Conservation (phyloP, 2,888 invertebrate genomes). For the Mongoloraphidia duomilia region DNA sequence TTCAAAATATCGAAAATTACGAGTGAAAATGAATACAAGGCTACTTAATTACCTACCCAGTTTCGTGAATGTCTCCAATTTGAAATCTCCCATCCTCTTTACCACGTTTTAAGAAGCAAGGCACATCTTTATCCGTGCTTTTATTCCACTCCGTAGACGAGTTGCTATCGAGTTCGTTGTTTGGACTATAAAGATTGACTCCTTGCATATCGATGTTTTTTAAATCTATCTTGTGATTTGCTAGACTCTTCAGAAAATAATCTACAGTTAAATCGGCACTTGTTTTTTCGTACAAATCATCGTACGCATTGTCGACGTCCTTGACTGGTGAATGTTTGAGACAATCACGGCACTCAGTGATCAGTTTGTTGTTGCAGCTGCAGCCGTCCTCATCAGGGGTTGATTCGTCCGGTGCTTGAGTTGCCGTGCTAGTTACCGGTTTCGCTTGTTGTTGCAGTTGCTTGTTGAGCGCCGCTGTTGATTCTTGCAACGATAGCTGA, state of each 20-base stretch:
- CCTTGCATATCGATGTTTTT: slow-evolving; percentile 25
- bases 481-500: slow-evolving; percentile 35
- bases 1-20: slow-evolving; percentile 7
- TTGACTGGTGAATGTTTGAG: background rate
- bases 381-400: background rate
- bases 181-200: slow-evolving; percentile 21
- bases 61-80: slow-evolving; percentile 37
- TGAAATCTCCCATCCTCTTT: slow-evolving; percentile 37
- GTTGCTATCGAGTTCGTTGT: slow-evolving; percentile 17
- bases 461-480: slow-evolving; percentile 20
- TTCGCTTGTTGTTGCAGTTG: slow-evolving; percentile 15
- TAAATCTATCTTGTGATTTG: slow-evolving; percentile 30
- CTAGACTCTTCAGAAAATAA: slow-evolving; percentile 35
- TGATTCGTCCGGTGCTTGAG: slow-evolving; percentile 6
- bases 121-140: slow-evolving; percentile 20
- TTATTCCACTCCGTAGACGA: slow-evolving; percentile 12
- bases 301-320: background rate
- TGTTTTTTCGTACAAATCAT: slow-evolving; percentile 22
- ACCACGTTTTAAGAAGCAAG: slow-evolving; percentile 26
- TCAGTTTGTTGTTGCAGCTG: background rate
- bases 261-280: slow-evolving; percentile 37
- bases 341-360: background rate
- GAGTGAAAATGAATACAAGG: background rate
- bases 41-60: slow-evolving; percentile 20
- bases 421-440: slow-evolving; percentile 10